Evolutionary conservation across 2,797 vertebrate species (phyloP).

Genomic region (Trematomus bernacchii): DNA sequence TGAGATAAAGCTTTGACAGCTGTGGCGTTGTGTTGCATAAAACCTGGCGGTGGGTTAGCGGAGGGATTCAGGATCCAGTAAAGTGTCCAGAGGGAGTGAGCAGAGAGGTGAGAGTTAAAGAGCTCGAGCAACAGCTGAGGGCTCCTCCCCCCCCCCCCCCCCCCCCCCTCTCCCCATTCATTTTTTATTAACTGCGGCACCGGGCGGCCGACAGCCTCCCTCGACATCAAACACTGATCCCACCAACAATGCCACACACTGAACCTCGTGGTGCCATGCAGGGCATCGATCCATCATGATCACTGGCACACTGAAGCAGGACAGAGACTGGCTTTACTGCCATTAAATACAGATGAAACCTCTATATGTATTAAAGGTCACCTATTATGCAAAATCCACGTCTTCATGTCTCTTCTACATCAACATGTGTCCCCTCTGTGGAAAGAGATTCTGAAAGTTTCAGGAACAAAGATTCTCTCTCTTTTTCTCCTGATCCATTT

Average conservation of each 20-base stretch:
- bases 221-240: conserved; percentile 55
- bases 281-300: conserved; percentile 30
- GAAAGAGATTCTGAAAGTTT: too few species aligned
- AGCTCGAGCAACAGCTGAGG: conserved; percentile 71
- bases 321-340: conserved; percentile 16
- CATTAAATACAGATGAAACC: conserved; percentile 34
- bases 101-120: conserved; percentile 76
- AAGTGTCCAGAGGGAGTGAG: conserved; percentile 56
- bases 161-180: conserved; percentile 74
- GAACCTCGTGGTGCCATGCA: conserved; percentile 18
- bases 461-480: too few species aligned
- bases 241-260: conserved; percentile 40
- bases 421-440: neutral
- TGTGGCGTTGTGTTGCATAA: conserved; percentile 70
- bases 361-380: neutral
- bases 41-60: conserved; percentile 63
- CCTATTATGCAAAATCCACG: too few species aligned
- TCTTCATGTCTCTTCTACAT: too few species aligned
- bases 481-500: too few species aligned
- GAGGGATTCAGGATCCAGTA: conserved; percentile 68
- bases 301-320: neutral
- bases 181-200: conserved; percentile 88
- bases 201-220: conserved; percentile 62
- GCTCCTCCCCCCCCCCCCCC: conserved; percentile 57
- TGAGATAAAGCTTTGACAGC: conserved; percentile 64